Evolutionary conservation across 2,113 vertebrate genomes (phyloP), one percentile per base, ranked within the genome.

Genomic region (Gambusia affinis): DNA sequence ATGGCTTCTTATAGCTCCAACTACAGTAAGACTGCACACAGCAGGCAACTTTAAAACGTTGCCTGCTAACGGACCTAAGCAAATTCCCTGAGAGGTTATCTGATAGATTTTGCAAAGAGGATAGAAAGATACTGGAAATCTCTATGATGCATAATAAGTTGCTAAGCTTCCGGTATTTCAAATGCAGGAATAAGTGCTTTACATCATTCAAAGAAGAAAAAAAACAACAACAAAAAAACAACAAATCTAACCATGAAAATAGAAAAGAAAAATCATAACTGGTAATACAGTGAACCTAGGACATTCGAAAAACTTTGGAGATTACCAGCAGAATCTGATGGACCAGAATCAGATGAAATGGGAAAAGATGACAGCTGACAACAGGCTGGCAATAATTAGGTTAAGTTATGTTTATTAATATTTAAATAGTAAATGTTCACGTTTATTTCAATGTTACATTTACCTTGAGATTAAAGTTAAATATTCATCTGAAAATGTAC

Each of bases 1-100:
- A 91, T 91, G 90, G 78, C 91, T 39, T 39, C 89, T 27, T 80
- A 90, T 11, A 87, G 44, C 54, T 60, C 66, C 15, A 74, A 73
- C 4, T 91, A 87, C 76, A 89, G 87, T 67, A 81, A 84, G 17
- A 44, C 70, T 12, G 87, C 76, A 15, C 51, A 72, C 27, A 27
- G 27, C 27, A 27, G 27, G 27, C 27, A 19, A 68, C 76, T 24
- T 70, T 93, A 14, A 93, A 91, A 42, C 77, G 60, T 61, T 75
- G 4, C 31, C 65, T 90, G 14, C 37, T 87, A 27, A 2, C 30
- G 6, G 67, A 79, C 28, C 80, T 92, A 0, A 70, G 31, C 63
- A 72, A 71, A 28, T 68, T 44, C 8, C 14, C 22, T 0, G 66
- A 31, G 57, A 73, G 11, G 75, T 0, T 63, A 87, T 39, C 67